Base-by-base conservation (phyloP, 1,140 invertebrate species). In the Drosophila navojoa region DNA sequence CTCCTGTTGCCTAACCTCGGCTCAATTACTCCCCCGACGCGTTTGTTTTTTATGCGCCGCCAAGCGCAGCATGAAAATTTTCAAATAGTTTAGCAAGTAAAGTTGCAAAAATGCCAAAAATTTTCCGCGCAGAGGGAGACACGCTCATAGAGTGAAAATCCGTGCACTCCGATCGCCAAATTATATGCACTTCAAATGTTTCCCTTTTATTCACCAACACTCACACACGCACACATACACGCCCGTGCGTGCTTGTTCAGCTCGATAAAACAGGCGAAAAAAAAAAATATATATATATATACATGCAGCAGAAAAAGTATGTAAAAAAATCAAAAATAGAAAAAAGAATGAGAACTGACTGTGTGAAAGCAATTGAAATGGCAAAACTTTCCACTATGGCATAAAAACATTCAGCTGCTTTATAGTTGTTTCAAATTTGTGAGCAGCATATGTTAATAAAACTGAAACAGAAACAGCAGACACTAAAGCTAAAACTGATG, bases 51-150 rank as follows among this genome's bases (percentile, higher is more conserved):
- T 73, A 63, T 72, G 61, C 57, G 50, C 58, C 63, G 63, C 71
- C 74, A 62, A 73, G 75, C 71, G 55, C 70, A 70, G 63, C 77
- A 77, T 67, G 45, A 60, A 87, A 81, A 81, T 79, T 82, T 76
- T 64, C 47, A 87, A 86, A 86, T 82, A 87, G 81, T 86, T 86
- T 82, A 78, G 78, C 81, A 76, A 85, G 78, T 81, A 78, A 78
- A 86, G 76, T 85, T 87, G 75, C 82, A 76, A 81, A 81, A 79
- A 87, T 86, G 71, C 81, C 76, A 81, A 86, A 81, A 70, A 87
- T 76, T 66, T 66, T 71, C 10, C 45, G 40, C 55, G 10, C 50
- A 16, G n/a, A 15, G n/a, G 4, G 29, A 29, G 2, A 59, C 32
- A 42, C 29, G 10, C 53, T 27, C 22, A 44, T 40, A 47, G 16